These are phyloP conservation scores for Onychostruthus taczanowskii DNA, from an alignment of 2,113 vertebrate species.

Conservation along the genomic window DNA sequence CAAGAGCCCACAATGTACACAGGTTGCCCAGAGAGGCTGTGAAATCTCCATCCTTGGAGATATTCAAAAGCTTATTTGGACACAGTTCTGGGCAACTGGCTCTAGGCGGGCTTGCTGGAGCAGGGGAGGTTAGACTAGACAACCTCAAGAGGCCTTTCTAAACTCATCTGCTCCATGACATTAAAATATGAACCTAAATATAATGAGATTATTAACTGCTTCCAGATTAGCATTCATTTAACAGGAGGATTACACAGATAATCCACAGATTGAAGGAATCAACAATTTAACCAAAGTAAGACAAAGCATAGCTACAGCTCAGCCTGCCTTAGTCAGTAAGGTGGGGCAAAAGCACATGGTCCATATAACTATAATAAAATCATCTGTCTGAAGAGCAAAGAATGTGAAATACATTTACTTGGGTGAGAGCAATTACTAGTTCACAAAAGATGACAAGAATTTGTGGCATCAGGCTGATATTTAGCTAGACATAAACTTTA, in stretches of 20 bases:
- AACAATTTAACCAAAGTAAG: neutral
- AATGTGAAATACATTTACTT: neutral
- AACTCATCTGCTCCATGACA: neutral
- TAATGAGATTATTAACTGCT: neutral
- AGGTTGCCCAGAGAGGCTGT: neutral
- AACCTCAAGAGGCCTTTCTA: neutral
- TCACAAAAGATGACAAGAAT: neutral
- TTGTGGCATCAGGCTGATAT: neutral
- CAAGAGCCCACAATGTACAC: neutral
- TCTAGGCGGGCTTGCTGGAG: neutral
- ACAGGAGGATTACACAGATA: neutral
- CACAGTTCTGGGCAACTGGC: neutral
- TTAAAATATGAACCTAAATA: neutral
- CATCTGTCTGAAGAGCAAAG: neutral
- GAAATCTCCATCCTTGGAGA: neutral
- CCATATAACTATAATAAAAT: neutral
- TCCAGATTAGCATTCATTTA: neutral
- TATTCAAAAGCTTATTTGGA: neutral
- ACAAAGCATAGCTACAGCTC: neutral
- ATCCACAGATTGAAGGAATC: neutral
- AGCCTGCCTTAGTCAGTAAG: neutral
- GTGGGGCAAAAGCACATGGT: neutral
- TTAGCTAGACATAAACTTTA: neutral
- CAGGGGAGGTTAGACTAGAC: neutral
- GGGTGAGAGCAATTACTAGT: neutral